Evolutionary conservation across 2,888 invertebrate genomes (phyloP).

Genomic region (Ochlodes sylvanus): DNA sequence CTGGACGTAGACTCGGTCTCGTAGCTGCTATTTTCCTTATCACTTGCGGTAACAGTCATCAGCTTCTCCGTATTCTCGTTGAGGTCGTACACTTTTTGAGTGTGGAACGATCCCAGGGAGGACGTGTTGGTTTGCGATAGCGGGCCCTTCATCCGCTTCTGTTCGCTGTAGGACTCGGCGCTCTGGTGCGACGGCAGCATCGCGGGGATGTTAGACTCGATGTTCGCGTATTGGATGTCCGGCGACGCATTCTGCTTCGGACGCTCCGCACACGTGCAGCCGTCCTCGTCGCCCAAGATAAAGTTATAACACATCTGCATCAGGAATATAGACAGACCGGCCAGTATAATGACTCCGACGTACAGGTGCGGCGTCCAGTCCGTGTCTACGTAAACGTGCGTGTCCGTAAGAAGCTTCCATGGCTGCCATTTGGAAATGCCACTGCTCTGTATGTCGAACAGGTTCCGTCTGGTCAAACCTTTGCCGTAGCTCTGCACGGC

Average conservation of each 20-base stretch:
- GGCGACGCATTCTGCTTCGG: constrained; percentile 33
- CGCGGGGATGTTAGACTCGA: constrained; percentile 60
- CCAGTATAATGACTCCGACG: constrained; percentile 57
- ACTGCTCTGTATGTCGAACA: constrained; percentile 55
- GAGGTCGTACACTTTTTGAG: constrained; percentile 70
- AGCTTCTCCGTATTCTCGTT: constrained; percentile 71
- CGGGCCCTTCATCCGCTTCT: constrained; percentile 44
- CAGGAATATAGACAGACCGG: constrained; percentile 60
- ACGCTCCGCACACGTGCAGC: constrained; percentile 54
- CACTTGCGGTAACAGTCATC: constrained; percentile 68
- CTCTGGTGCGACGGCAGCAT: constrained; percentile 55
- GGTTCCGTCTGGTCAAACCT: constrained; percentile 66
- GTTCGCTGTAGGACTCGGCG: constrained; percentile 52
- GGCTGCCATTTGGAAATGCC: constrained; percentile 61
- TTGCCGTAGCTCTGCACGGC: constrained; percentile 75
- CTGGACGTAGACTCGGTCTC: constrained; percentile 39
- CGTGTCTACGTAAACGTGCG: constrained; percentile 58
- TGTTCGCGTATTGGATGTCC: constrained; percentile 54
- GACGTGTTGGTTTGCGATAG: constrained; percentile 53
- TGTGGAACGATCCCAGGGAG: constrained; percentile 56
- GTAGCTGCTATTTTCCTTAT: constrained; percentile 47
- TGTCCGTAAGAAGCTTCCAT: constrained; percentile 59
- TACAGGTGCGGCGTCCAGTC: constrained; percentile 67
- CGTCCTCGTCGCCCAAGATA: constrained; percentile 55
- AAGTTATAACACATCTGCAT: constrained; percentile 67